A percentile compares a stretch with the other conserved stretches of the same genome.
These are phyloP conservation scores for Hephaestus fuliginosus DNA, from an alignment of 2,797 vertebrate genomes.

Conservation along the genomic window DNA sequence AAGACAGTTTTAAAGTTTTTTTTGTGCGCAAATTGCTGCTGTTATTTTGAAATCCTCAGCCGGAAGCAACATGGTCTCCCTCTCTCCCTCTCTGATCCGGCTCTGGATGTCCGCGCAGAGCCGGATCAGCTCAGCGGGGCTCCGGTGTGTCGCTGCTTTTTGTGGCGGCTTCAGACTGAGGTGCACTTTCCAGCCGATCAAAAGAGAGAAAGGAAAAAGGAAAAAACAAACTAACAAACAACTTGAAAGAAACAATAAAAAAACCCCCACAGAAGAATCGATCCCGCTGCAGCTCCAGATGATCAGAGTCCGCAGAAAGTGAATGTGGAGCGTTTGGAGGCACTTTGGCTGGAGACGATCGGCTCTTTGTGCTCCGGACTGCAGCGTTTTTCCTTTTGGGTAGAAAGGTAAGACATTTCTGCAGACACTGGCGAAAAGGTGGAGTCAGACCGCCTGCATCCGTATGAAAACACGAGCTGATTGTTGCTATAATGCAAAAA, in stretches of 20 bases:
- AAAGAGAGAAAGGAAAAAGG: too few relatives aligned
- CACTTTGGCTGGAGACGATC: constrained; percentile 29
- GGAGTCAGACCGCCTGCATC: not conserved
- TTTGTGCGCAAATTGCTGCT: not conserved
- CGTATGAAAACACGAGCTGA: not conserved
- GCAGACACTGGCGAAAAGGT: not conserved
- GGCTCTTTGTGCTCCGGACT: constrained; percentile 69
- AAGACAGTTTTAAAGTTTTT: not conserved
- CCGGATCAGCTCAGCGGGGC: constrained; percentile 63
- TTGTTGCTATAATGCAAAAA: not conserved
- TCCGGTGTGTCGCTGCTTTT: constrained; percentile 49
- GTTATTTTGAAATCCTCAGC: constrained; percentile 24
- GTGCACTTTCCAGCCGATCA: not conserved
- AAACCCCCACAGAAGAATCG: not conserved
- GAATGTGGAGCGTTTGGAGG: constrained; percentile 15
- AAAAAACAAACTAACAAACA: too few relatives aligned
- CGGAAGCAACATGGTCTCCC: constrained; percentile 16
- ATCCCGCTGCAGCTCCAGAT: too few relatives aligned
- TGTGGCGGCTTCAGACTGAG: constrained; percentile 7
- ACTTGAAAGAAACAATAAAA: too few relatives aligned
- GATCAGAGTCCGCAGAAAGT: constrained; percentile 29
- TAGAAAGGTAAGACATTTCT: constrained; percentile 70
- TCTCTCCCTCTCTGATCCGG: not conserved
- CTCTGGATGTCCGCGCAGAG: constrained; percentile 20
- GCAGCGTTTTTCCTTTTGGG: constrained; percentile 17